Conservation (phyloP, 2,888 invertebrate species). For the Noctua fimbriata region DNA sequence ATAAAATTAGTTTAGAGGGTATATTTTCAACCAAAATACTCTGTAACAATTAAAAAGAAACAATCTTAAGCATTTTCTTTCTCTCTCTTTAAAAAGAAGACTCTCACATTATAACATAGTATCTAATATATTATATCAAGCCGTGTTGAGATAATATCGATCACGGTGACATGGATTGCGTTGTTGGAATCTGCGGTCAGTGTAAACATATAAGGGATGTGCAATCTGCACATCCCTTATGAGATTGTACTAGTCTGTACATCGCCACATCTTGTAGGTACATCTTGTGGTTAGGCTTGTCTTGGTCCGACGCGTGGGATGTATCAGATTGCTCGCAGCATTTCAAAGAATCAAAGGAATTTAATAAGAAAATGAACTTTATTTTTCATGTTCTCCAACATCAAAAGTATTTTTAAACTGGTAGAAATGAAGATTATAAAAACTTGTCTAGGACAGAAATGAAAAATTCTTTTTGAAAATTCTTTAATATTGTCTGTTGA, state of each 20-base stretch:
- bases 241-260: conserved; percentile 5
- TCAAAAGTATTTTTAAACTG: background rate
- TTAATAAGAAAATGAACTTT: background rate
- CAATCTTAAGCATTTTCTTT: background rate
- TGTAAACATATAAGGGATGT: too few species aligned
- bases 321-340: background rate
- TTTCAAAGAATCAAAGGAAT: conserved; percentile 4
- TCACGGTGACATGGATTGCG: conserved; percentile 4
- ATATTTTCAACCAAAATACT: background rate
- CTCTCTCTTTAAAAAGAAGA: background rate
- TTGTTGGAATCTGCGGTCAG: conserved; percentile 51
- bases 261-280: background rate
- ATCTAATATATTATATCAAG: background rate
- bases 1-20: background rate
- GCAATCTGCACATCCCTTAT: conserved; percentile 1
- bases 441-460: background rate
- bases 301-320: background rate
- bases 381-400: background rate
- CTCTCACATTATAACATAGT: background rate
- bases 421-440: background rate
- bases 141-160: conserved; percentile 1
- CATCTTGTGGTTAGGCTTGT: background rate
- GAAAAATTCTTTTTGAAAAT: background rate
- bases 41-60: background rate
- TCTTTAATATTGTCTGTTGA: background rate